These are phyloP conservation scores for Arrhamphus sclerolepis DNA, from an alignment of 2,797 vertebrate species.

Conservation along the genomic window DNA sequence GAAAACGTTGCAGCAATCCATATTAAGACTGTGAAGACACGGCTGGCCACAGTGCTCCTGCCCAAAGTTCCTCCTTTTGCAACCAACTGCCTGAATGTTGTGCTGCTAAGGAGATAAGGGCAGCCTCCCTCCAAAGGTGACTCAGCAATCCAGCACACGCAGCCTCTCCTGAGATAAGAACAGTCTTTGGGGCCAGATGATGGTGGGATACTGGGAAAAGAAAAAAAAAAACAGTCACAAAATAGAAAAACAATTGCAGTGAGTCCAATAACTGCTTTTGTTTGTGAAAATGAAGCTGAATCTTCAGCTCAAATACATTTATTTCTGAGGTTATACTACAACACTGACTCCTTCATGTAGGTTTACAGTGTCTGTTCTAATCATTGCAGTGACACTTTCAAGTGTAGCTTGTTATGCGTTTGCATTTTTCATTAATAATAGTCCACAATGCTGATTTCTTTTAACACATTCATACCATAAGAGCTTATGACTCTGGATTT, in stretches of 20 bases:
- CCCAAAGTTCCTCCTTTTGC: conserved; percentile 76
- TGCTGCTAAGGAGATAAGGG: conserved; percentile 82
- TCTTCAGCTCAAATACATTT: conserved; percentile 6
- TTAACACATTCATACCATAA: no score
- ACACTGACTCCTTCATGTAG: no score
- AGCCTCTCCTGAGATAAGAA: conserved; percentile 78
- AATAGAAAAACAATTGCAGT: conserved; percentile 3
- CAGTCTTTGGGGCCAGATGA: conserved; percentile 49
- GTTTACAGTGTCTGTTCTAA: no score
- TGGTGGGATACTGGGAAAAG: conserved; percentile 68
- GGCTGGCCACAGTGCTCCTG: conserved; percentile 61
- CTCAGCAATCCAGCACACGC: conserved; percentile 78
- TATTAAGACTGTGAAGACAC: conserved; percentile 55
- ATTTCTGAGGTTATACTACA: not conserved
- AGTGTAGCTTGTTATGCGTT: no score
- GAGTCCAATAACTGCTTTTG: no score
- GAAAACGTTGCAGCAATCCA: conserved; percentile 59
- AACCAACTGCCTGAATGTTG: conserved; percentile 80
- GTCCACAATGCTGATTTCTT: no score
- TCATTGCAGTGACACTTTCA: no score
- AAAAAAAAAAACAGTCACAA: conserved; percentile 22
- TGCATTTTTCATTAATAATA: no score
- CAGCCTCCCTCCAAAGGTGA: conserved; percentile 78
- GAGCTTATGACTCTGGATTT: no score
- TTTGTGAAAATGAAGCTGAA: not conserved